Evolutionary conservation across 2,797 vertebrate species (phyloP).

Genomic region (Graptemys geographica): DNA sequence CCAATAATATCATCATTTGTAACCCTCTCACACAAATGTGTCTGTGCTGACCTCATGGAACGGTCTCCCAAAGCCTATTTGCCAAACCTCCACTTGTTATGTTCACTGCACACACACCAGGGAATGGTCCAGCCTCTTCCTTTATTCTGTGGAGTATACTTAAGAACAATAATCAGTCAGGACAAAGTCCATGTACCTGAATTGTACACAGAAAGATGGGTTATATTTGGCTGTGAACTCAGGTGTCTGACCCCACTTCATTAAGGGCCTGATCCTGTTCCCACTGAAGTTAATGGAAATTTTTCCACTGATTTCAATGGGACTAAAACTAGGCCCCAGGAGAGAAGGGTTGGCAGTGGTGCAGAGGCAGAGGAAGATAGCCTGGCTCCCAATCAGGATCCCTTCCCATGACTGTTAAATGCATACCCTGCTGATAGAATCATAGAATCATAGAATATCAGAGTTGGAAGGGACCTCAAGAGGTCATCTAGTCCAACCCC

Average conservation of each 20-base stretch:
- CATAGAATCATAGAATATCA: too few relatives aligned
- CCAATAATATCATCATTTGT: not conserved
- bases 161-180: not conserved
- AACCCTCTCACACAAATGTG: not conserved
- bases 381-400: accelerated
- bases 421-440: accelerated
- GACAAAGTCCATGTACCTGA: accelerated
- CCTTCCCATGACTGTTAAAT: accelerated
- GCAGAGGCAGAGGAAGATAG: not conserved
- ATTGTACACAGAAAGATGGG: not conserved
- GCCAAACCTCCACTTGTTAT: not conserved
- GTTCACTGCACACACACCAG: not conserved
- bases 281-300: not conserved
- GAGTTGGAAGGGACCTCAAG: too few relatives aligned
- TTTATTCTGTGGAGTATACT: not conserved
- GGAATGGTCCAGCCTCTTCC: not conserved
- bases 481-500: too few relatives aligned
- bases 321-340: accelerated
- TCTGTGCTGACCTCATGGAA: not conserved
- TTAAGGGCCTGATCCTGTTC: accelerated
- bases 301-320: too few relatives aligned
- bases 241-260: not conserved
- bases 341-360: not conserved
- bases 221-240: not conserved
- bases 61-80: accelerated